These are phyloP conservation scores for Brotula barbata DNA, from an alignment of 2,797 vertebrate species.

Conservation along the genomic window DNA sequence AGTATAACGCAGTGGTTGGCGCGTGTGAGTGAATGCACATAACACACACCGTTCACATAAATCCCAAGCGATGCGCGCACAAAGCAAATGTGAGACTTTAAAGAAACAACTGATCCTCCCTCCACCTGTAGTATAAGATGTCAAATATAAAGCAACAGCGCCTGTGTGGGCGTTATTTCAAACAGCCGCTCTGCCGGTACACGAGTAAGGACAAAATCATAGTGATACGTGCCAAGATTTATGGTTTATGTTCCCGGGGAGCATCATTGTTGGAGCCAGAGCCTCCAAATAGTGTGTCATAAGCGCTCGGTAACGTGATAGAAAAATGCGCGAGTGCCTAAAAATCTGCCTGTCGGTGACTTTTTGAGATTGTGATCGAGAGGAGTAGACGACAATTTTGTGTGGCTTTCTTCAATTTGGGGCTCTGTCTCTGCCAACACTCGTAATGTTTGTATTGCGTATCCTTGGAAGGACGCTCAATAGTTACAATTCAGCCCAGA, in stretches of 20 bases:
- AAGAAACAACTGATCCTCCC: constrained; percentile 26
- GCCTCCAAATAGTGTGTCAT: no score
- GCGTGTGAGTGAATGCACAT: not conserved
- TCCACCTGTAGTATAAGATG: not conserved
- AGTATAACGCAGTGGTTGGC: no score
- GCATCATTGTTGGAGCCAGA: not conserved
- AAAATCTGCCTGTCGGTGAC: no score
- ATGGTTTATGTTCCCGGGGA: constrained; percentile 3
- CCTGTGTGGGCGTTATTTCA: constrained; percentile 28
- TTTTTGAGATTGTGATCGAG: no score
- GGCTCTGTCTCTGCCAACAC: no score
- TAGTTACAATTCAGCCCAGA: no score
- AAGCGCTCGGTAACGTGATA: no score
- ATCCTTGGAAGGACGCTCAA: no score
- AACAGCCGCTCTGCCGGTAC: constrained; percentile 1
- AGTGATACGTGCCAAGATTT: constrained; percentile 8
- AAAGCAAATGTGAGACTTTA: constrained; percentile 11
- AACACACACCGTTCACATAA: constrained; percentile 31
- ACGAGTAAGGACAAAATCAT: constrained; percentile 12
- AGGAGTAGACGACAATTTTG: no score
- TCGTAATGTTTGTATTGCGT: no score
- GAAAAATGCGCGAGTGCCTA: no score
- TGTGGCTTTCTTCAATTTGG: no score
- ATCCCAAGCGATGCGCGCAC: constrained; percentile 18
- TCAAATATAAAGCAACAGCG: constrained; percentile 22